These are phyloP conservation scores for Drosophila lacteicornis DNA, from an alignment of 1,140 invertebrate genomes.

Conservation along the genomic window DNA sequence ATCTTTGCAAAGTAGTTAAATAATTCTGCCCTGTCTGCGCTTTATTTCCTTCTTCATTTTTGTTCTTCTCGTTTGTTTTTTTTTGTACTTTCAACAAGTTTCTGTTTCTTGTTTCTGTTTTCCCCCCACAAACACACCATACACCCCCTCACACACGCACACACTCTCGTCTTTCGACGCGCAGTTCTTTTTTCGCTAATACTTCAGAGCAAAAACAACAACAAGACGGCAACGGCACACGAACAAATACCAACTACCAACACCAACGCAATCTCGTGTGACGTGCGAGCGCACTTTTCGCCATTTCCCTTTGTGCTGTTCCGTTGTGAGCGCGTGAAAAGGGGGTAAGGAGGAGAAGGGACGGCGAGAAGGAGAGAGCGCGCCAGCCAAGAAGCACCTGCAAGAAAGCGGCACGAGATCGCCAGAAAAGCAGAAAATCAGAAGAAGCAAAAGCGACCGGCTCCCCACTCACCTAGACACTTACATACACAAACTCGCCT, in stretches of 20 bases:
- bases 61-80: constrained; percentile 62
- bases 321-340: constrained; percentile 14
- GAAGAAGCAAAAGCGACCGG: constrained; percentile 46
- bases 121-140: constrained; percentile 22
- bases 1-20: constrained; percentile 82
- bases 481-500: constrained; percentile 13
- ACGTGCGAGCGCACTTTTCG: constrained; percentile 55
- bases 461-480: constrained; percentile 33
- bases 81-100: constrained; percentile 74
- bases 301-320: constrained; percentile 43
- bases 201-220: constrained; percentile 60
- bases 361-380: constrained; percentile 7
- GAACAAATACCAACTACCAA: constrained; percentile 38
- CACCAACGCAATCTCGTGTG: constrained; percentile 41
- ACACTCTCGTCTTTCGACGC: constrained; percentile 46
- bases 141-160: not conserved
- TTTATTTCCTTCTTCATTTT: constrained; percentile 81
- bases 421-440: constrained; percentile 47
- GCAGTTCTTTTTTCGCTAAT: constrained; percentile 78
- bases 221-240: constrained; percentile 27
- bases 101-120: constrained; percentile 53
- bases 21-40: constrained; percentile 82
- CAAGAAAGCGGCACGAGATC: constrained; percentile 58
- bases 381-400: constrained; percentile 46
- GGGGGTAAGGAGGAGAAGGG: not conserved